Evolutionary conservation across 2,797 vertebrate species (phyloP), one percentile per base, ranked within the genome.

Genomic region (Numenius phaeopus): DNA sequence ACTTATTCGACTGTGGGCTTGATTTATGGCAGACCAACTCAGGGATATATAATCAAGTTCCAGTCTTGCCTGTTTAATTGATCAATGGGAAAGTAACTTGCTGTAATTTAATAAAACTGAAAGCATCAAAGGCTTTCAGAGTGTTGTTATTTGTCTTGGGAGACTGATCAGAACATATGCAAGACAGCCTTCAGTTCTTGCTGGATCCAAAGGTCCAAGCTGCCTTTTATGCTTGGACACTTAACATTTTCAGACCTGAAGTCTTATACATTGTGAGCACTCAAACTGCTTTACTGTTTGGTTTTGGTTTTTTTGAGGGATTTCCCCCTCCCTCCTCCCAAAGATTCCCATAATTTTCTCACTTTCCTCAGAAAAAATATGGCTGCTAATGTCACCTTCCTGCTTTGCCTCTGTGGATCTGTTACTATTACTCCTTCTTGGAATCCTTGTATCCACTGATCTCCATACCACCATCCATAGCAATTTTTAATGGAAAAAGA

Each of bases 71-170:
- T 90, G 8, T 90, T 94, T 94, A 86, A 87, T 42, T 90, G 61
- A 82, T 67, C 0, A 1, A 78, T 83, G n/a, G 39, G 64, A 87
- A 94, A 86, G 42, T 76, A 88, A 76, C 58, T 79, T 64, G 39
- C 44, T 90, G 40, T 72, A 87, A 93, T 93, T 90, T 93, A 95
- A 88, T 90, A 93, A 84, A 89, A 86, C 12, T 73, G 55, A 82
- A 92, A 88, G 27, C 44, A 84, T 66, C 27, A 71, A 89, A 71
- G 0, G 1, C 79, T 94, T 92, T 91, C 37, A 49, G 66, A 84
- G 39, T 58, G 17, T 46, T 84, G 26, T 34, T 80, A 83, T 82
- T 87, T 89, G 19, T 75, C 67, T 84, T 87, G 52, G n/a, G n/a
- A 77, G 49, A 44, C 10, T 24, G 32, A 64, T 42, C 66, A 62